These are phyloP conservation scores for Leucania comma DNA, from an alignment of 2,888 invertebrate genomes.

Conservation along the genomic window DNA sequence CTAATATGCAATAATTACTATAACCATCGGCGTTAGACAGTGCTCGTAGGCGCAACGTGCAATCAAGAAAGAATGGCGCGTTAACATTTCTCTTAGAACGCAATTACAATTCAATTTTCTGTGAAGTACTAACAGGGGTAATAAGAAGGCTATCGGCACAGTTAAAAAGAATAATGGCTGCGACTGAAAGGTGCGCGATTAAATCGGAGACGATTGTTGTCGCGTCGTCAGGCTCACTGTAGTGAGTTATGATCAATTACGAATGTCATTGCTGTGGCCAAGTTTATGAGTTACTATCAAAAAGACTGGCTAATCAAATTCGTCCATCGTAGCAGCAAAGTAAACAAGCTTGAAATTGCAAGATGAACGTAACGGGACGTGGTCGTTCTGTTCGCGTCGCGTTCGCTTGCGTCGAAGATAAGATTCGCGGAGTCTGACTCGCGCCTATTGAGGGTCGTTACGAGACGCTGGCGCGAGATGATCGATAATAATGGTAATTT, in stretches of 20 bases:
- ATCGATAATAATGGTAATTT: conserved; percentile 91
- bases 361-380: conserved; percentile 78
- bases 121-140: conserved; percentile 76
- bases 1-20: conserved; percentile 86
- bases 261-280: conserved; percentile 60
- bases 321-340: conserved; percentile 70
- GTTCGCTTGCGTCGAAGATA: conserved; percentile 74
- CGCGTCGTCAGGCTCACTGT: conserved; percentile 60
- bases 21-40: conserved; percentile 68
- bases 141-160: conserved; percentile 68
- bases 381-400: conserved; percentile 67
- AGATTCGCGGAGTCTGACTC: conserved; percentile 79
- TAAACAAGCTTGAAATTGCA: conserved; percentile 79
- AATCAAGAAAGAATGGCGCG: conserved; percentile 81
- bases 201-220: conserved; percentile 73
- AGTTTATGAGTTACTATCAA: conserved; percentile 46
- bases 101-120: conserved; percentile 88
- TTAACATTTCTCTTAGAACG: conserved; percentile 80
- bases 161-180: conserved; percentile 67
- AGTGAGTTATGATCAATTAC: conserved; percentile 65
- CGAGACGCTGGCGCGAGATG: conserved; percentile 86
- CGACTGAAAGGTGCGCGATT: conserved; percentile 71
- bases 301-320: conserved; percentile 60
- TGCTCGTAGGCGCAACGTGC: conserved; percentile 71
- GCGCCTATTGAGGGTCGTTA: conserved; percentile 88